Evolutionary conservation across 2,113 vertebrate genomes (phyloP).

Genomic region (Eubucco bourcierii): DNA sequence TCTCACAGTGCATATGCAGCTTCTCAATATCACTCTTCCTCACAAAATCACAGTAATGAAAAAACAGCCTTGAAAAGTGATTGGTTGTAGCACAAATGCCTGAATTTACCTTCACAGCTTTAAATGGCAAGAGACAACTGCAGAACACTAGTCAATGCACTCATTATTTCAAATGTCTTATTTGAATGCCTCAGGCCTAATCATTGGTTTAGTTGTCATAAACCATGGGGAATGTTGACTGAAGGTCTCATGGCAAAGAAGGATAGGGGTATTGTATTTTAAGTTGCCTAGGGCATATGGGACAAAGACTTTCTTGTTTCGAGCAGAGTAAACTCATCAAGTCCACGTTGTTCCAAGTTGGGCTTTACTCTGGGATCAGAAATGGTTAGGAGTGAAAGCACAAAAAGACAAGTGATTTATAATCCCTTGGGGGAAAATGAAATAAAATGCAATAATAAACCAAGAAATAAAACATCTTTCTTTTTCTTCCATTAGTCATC

Average conservation of each 20-base stretch:
- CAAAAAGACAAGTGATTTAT: neutral
- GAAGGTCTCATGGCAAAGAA: conserved; percentile 44
- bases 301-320: conserved; percentile 55
- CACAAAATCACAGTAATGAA: neutral
- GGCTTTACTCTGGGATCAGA: neutral
- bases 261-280: conserved; percentile 1
- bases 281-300: neutral
- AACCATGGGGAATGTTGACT: conserved; percentile 36
- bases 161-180: conserved; percentile 40
- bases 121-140: neutral
- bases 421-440: neutral
- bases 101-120: conserved; percentile 32
- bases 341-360: conserved; percentile 31
- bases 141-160: neutral
- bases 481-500: conserved; percentile 8
- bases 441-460: conserved; percentile 5
- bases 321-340: conserved; percentile 31
- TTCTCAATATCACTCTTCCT: neutral
- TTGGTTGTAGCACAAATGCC: neutral
- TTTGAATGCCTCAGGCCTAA: conserved; percentile 52
- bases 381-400: neutral
- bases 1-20: neutral
- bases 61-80: neutral
- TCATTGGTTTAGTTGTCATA: conserved; percentile 49
- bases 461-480: conserved; percentile 9